A percentile compares a stretch with the other conserved stretches of the same genome.
phyloP scores from a whole-genome alignment of 2,888 invertebrate species.

The Pyrocoelia pectoralis region DNA sequence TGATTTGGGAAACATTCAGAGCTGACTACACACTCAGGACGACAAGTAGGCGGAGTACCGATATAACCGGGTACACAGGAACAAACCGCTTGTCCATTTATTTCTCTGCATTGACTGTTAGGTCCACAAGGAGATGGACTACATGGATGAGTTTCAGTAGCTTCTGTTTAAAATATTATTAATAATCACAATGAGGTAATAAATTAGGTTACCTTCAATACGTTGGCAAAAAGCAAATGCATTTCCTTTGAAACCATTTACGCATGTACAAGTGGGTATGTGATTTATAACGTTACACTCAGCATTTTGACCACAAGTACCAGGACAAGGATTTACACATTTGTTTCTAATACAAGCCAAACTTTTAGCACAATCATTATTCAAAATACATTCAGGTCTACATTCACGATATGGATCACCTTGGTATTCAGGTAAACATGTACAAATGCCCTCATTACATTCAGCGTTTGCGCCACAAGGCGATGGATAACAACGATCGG shows the following conservation, averaged over 20 bases:
- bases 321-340: conserved; percentile 62
- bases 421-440: conserved; percentile 57
- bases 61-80: conserved; percentile 61
- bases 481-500: conserved; percentile 68
- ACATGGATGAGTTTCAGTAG: conserved; percentile 66
- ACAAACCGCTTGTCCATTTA: conserved; percentile 70
- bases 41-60: conserved; percentile 65
- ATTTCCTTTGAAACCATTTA: conserved; percentile 49
- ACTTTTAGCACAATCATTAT: conserved; percentile 59
- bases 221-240: conserved; percentile 63
- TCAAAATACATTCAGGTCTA: conserved; percentile 61
- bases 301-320: conserved; percentile 63
- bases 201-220: conserved; percentile 52
- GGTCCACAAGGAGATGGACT: conserved; percentile 73
- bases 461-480: conserved; percentile 75
- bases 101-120: conserved; percentile 59
- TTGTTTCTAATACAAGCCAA: conserved; percentile 60
- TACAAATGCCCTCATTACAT: conserved; percentile 65
- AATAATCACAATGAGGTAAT: neutral
- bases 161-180: conserved; percentile 22
- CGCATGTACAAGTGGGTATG: conserved; percentile 55
- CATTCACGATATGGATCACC: conserved; percentile 62
- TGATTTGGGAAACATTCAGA: conserved; percentile 61
- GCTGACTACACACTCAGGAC: conserved; percentile 63
- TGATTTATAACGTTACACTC: conserved; percentile 61